Base-by-base conservation (phyloP, 1,140 invertebrate species). In the Bombus soroeensis region DNA sequence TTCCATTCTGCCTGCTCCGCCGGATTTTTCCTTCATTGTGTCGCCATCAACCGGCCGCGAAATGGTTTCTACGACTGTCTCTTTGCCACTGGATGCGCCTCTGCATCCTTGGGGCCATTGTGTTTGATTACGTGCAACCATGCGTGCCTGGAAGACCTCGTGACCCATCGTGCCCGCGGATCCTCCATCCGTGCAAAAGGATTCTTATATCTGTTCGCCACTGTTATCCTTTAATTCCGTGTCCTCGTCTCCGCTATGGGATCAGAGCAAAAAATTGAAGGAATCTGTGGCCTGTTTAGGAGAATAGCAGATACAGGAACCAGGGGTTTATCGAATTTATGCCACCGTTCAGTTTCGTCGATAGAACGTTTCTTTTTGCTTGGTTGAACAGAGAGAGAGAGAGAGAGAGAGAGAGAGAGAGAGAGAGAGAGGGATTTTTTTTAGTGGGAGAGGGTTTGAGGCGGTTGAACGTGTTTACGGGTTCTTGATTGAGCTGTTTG, bases 21-120 rank as follows among this genome's bases (percentile, higher is more conserved):
- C n/a, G 28, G 28, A 18, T 73, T 85, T 88, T 62, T 70, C 62
- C 25, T 62, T 86, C 75, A 77, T 86, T 89, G 86, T 91, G 87
- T 89, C 88, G 87, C 88, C 89, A 92, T 92, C 89, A 93, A 81
- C 89, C 89, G 86, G 83, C 83, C 81, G 84, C 89, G 83, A 91
- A 93, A 92, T 92, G 87, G 87, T 93, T 93, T 92, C 92, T 91
- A 88, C 89, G 87, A 93, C 87, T 93, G 89, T 88, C 76, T 88
- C 15, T 53, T 18, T 34, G 64, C n/a, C 85, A 86, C 70, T 73
- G 37, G 88, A 32, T 43, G 85, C 77, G 77, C 84, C 84, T 79
- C 89, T 86, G 83, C 18, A 53, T 53, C 47, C 47, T 22, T 6
- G 47, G 18, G 78, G 57, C 83, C 84, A 91, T 91, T 91, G 90